Evolutionary conservation across 1,140 invertebrate species (phyloP).

Genomic region (Hesperophylax magnus): DNA sequence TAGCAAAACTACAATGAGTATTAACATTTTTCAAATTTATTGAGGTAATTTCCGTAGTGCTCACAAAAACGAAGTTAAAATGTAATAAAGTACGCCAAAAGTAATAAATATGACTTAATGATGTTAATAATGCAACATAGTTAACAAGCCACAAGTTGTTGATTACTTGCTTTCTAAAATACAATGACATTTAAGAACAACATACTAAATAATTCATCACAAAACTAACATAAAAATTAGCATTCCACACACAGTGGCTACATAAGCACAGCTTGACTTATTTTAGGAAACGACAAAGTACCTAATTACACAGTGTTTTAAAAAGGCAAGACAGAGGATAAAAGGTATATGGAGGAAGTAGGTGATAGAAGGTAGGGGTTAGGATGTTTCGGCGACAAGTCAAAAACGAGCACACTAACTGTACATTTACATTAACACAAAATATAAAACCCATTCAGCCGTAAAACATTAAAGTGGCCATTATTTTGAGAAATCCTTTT

Average conservation of each 20-base stretch:
- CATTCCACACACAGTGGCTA: background rate
- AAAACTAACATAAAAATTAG: background rate
- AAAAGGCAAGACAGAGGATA: slow-evolving; percentile 2
- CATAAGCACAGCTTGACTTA: background rate
- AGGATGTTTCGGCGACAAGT: background rate
- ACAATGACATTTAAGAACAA: too few relatives aligned
- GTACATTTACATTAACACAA: slow-evolving; percentile 5
- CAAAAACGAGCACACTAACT: slow-evolving; percentile 11
- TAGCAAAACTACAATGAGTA: too few relatives aligned
- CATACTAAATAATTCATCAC: too few relatives aligned
- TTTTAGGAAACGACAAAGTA: background rate
- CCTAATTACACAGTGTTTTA: background rate
- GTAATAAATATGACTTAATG: too few relatives aligned
- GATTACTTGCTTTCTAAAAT: too few relatives aligned
- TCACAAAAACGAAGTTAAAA: too few relatives aligned
- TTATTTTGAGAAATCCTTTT: background rate
- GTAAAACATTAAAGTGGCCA: background rate
- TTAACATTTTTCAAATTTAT: too few relatives aligned
- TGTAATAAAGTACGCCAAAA: too few relatives aligned
- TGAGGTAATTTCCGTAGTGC: too few relatives aligned
- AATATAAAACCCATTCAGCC: slow-evolving; percentile 15
- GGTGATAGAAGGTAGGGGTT: background rate
- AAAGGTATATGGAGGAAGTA: background rate
- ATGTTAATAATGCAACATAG: too few relatives aligned
- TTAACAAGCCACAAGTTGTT: too few relatives aligned